Percentiles rank a stretch among this genome's conserved stretches.
Conservation (phyloP, 2,797 vertebrate species). For the Erpetoichthys calabaricus region DNA sequence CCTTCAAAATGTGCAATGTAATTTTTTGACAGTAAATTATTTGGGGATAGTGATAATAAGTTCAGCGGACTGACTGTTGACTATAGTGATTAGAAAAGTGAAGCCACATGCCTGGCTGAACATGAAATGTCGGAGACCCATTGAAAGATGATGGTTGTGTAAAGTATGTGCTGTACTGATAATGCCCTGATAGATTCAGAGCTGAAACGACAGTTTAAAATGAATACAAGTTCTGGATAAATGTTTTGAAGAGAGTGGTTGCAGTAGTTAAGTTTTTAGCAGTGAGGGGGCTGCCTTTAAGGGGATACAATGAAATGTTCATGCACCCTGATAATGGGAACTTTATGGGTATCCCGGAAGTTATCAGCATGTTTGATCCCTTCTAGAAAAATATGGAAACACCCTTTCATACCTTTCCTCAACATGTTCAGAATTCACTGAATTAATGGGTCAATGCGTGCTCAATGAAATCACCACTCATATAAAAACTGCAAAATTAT, state of each 20-base stretch:
- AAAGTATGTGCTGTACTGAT: background rate
- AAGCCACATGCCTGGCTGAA: background rate
- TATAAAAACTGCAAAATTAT: slow-evolving; percentile 12
- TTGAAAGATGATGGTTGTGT: background rate
- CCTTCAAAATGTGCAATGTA: slow-evolving; percentile 5
- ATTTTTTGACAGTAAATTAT: slow-evolving; percentile 11
- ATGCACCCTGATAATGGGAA: slow-evolving; percentile 7
- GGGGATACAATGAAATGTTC: slow-evolving; percentile 7
- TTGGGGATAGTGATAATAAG: slow-evolving; percentile 1
- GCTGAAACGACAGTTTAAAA: background rate
- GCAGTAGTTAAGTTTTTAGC: slow-evolving; percentile 9
- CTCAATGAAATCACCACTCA: slow-evolving; percentile 7
- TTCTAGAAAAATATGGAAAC: slow-evolving; percentile 6
- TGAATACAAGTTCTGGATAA: background rate
- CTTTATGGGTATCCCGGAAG: too few species aligned
- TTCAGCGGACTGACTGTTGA: slow-evolving; percentile 5
- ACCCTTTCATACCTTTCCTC: slow-evolving; percentile 8
- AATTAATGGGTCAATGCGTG: slow-evolving; percentile 7
- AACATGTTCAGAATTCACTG: slow-evolving; percentile 6
- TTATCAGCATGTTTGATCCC: slow-evolving; percentile 10
- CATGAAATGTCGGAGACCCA: too few species aligned
- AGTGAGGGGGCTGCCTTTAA: slow-evolving; percentile 8
- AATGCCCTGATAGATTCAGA: background rate
- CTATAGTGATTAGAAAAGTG: slow-evolving; percentile 12
- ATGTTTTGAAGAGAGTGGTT: slow-evolving; percentile 8